phyloP scores from a whole-genome alignment of 2,888 invertebrate species.

The Zygothrica quintamaculata region DNA sequence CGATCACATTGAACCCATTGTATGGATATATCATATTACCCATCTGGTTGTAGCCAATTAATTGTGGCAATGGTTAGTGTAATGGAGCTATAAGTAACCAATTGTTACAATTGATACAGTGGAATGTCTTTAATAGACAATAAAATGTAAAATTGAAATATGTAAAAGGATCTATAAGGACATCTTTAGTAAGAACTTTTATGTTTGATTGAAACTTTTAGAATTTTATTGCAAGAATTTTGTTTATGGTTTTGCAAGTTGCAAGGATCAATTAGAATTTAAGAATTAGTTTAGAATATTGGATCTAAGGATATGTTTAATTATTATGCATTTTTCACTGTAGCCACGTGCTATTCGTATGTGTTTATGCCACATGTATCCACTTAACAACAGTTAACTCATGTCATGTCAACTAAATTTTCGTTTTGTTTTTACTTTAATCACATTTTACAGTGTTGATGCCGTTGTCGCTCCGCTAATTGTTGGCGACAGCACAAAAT shows the following conservation, averaged over 20 bases:
- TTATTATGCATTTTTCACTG: too few species aligned
- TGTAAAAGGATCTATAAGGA: too few species aligned
- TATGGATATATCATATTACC: constrained; percentile 4
- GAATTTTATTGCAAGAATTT: too few species aligned
- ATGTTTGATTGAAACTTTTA: too few species aligned
- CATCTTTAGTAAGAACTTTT: too few species aligned
- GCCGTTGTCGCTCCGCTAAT: constrained; percentile 26
- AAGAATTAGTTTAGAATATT: too few species aligned
- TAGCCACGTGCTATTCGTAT: neutral
- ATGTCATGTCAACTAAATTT: neutral
- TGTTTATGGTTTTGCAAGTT: too few species aligned
- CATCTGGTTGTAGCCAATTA: constrained; percentile 9
- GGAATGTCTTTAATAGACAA: too few species aligned
- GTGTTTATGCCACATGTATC: constrained; percentile 11
- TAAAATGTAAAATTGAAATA: too few species aligned
- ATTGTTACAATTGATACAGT: neutral
- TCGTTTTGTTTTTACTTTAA: neutral
- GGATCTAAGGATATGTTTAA: too few species aligned
- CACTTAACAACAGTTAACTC: neutral
- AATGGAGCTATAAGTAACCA: neutral
- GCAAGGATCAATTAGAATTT: too few species aligned
- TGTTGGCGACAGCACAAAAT: constrained; percentile 22
- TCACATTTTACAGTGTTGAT: constrained; percentile 44
- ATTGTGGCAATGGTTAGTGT: constrained; percentile 5
- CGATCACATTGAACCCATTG: too few species aligned